Evolutionary conservation across 37 sponge, comb jelly and placozoan species (phyloP).

Genomic region (Beroe forskalii): DNA sequence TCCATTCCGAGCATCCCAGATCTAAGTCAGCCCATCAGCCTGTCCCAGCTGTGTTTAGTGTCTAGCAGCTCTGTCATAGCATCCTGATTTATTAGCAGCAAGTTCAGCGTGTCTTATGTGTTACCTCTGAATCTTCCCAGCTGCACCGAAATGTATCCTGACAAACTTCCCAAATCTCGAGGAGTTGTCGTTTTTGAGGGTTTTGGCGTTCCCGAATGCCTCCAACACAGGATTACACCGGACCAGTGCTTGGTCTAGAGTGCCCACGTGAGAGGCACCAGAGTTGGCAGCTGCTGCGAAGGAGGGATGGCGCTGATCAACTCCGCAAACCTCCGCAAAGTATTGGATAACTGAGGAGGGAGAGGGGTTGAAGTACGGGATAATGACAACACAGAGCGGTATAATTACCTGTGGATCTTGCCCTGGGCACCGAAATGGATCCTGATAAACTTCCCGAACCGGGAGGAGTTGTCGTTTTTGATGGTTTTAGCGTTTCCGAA

Average conservation of each 20-base stretch:
- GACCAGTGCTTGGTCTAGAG: slow-evolving; percentile 34
- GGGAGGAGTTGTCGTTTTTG: slow-evolving; percentile 65
- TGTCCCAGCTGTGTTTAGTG: too few species aligned
- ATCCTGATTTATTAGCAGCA: too few species aligned
- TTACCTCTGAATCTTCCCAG: slow-evolving; percentile 61
- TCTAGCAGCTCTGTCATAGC: too few species aligned
- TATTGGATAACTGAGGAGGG: slow-evolving; percentile 22
- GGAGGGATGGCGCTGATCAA: not conserved
- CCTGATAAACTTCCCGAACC: slow-evolving; percentile 66
- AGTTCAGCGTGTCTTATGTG: too few species aligned
- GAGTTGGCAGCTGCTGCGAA: not conserved
- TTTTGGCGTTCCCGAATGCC: slow-evolving; percentile 66
- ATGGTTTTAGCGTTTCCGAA: slow-evolving; percentile 66
- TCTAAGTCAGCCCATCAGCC: too few species aligned
- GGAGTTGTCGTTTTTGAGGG: slow-evolving; percentile 66
- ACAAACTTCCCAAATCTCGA: slow-evolving; percentile 67
- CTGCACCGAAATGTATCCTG: slow-evolving; percentile 60
- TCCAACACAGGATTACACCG: slow-evolving; percentile 65
- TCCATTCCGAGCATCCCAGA: too few species aligned
- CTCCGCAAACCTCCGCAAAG: slow-evolving; percentile 42
- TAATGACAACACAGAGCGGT: too few species aligned
- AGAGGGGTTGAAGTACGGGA: not conserved
- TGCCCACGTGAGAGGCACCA: too few species aligned
- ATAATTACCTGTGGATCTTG: slow-evolving; percentile 60
- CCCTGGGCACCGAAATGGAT: slow-evolving; percentile 62